Conservation (phyloP, 1,140 invertebrate genomes). For the Ceratina australensis region DNA sequence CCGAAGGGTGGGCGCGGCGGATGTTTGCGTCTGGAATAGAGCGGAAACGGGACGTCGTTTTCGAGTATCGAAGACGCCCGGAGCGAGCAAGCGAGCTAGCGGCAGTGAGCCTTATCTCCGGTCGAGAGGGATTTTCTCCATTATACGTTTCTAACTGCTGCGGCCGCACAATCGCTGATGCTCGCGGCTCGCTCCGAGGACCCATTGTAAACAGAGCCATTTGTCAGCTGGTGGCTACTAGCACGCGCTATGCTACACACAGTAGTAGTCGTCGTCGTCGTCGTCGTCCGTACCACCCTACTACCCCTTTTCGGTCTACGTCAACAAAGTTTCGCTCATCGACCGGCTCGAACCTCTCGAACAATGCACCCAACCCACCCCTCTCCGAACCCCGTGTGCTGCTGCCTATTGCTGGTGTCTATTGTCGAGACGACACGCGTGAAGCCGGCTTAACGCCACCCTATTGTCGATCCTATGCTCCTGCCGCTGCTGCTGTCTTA, state of each 20-base stretch:
- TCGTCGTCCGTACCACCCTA: neutral
- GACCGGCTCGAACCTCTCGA: neutral
- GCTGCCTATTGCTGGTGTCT: neutral
- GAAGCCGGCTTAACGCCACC: slow-evolving; percentile 21
- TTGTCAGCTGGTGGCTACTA: slow-evolving; percentile 55
- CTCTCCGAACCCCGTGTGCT: neutral
- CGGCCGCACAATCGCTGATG: slow-evolving; percentile 45
- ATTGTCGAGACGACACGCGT: slow-evolving; percentile 12
- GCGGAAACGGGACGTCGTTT: slow-evolving; percentile 35
- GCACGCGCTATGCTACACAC: too few relatives aligned
- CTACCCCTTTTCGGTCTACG: neutral
- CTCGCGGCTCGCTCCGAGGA: slow-evolving; percentile 44
- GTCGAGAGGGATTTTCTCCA: slow-evolving; percentile 44
- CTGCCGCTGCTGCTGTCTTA: neutral
- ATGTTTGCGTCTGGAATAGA: slow-evolving; percentile 53
- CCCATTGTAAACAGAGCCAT: slow-evolving; percentile 70
- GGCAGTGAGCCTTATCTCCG: slow-evolving; percentile 46
- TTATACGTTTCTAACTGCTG: slow-evolving; percentile 55
- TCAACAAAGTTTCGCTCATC: slow-evolving; percentile 4
- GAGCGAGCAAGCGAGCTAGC: neutral
- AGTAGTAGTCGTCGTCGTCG: neutral
- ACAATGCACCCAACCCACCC: slow-evolving; percentile 24
- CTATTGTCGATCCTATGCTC: neutral
- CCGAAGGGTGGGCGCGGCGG: slow-evolving; percentile 6
- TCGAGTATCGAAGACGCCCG: slow-evolving; percentile 47